Conservation (phyloP, 2,797 vertebrate genomes). For the Fratercula arctica region DNA sequence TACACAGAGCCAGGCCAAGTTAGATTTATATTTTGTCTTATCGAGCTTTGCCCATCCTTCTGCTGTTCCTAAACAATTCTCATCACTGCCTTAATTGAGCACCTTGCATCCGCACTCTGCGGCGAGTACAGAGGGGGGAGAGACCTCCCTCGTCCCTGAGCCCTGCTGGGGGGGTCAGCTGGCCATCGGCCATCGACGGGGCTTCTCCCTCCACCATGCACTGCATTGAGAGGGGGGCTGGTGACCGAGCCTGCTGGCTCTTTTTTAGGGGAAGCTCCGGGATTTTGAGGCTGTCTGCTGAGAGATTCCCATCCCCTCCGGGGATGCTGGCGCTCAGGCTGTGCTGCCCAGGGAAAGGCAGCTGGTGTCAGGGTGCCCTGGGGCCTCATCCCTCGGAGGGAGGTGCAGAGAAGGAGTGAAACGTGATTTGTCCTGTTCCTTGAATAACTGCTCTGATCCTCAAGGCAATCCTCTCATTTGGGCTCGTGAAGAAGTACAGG, state of each 20-base stretch:
- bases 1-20: neutral
- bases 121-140: neutral
- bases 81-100: neutral
- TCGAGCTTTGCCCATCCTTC: neutral
- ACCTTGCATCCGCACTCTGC: neutral
- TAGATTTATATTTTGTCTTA: slow-evolving; percentile 7
- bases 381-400: neutral
- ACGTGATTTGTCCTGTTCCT: neutral
- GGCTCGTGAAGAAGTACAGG: neutral
- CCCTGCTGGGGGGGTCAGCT: neutral
- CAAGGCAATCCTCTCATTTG: neutral
- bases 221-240: neutral
- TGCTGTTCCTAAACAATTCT: neutral
- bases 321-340: neutral
- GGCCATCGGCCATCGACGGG: rapidly evolving
- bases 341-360: neutral
- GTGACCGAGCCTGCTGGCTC: rapidly evolving
- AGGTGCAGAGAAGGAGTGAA: neutral
- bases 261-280: neutral
- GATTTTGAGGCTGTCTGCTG: neutral
- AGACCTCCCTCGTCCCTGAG: rapidly evolving
- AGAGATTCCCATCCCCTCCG: neutral
- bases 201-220: neutral
- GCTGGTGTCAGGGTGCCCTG: too few relatives aligned
- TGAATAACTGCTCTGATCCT: neutral